phyloP scores from a whole-genome alignment of 53 echinoderm and acorn worm species.

The Pentamera pediparva region DNA sequence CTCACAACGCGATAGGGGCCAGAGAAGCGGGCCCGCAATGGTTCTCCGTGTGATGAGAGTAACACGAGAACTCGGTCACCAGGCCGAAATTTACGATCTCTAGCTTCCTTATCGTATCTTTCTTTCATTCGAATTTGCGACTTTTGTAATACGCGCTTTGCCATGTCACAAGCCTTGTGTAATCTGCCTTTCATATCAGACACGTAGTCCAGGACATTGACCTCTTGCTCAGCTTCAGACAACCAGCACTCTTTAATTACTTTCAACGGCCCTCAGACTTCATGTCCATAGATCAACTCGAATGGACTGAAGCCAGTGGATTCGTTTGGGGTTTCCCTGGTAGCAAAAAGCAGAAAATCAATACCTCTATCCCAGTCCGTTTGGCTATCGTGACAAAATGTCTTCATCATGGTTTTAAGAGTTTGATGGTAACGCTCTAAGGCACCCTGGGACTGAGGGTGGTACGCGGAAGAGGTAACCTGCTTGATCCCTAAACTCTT shows the following conservation, averaged over 20 bases:
- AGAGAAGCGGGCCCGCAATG: background rate
- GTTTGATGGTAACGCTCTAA: constrained; percentile 49
- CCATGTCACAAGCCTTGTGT: constrained; percentile 31
- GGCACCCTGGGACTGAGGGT: constrained; percentile 53
- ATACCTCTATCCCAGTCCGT: constrained; percentile 56
- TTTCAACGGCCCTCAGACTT: constrained; percentile 44
- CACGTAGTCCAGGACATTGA: constrained; percentile 57
- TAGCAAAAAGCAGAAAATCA: constrained; percentile 52
- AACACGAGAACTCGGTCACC: background rate
- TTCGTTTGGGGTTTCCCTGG: constrained; percentile 39
- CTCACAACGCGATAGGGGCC: background rate
- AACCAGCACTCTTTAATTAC: constrained; percentile 45
- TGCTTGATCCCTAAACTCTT: constrained; percentile 43
- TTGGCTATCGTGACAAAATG: constrained; percentile 20
- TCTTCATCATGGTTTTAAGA: constrained; percentile 35
- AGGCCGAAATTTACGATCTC: too few species aligned
- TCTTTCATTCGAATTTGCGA: constrained; percentile 10
- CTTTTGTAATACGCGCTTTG: constrained; percentile 23
- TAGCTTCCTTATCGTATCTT: background rate
- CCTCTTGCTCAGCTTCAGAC: background rate
- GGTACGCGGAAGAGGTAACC: constrained; percentile 41
- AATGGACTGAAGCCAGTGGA: constrained; percentile 57
- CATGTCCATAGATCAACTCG: constrained; percentile 54
- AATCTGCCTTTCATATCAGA: constrained; percentile 44
- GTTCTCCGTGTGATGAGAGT: background rate